Evolutionary conservation across 2,113 vertebrate genomes (phyloP).

Genomic region (Limnothrissa miodon): DNA sequence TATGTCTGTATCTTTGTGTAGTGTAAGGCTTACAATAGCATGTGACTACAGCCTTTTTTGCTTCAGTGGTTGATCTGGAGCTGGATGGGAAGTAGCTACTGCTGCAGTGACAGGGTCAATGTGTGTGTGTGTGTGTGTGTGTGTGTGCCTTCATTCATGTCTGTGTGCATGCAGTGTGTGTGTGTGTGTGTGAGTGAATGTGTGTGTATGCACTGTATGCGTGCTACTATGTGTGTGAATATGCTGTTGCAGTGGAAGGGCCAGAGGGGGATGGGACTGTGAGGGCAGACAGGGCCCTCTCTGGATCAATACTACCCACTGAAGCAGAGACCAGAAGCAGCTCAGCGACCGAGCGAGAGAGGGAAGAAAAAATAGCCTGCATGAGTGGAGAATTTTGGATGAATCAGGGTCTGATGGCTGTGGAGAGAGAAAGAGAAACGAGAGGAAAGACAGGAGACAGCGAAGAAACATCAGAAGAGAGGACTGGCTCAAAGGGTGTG

Average conservation of each 20-base stretch:
- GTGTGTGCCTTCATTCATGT: neutral
- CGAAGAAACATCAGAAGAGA: neutral
- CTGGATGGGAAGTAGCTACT: neutral
- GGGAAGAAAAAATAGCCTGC: neutral
- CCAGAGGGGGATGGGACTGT: neutral
- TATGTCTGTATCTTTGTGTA: neutral
- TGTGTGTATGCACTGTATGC: neutral
- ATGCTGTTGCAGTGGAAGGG: neutral
- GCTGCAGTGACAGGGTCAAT: neutral
- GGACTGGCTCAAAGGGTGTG: too few relatives aligned
- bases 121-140: neutral
- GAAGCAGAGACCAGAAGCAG: neutral
- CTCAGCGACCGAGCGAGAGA: neutral
- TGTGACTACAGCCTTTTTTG: neutral
- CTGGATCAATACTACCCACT: neutral
- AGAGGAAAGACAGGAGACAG: neutral
- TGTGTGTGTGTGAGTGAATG: neutral
- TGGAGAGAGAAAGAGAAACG: neutral
- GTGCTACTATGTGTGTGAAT: neutral
- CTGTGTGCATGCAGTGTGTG: neutral
- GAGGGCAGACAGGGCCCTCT: neutral
- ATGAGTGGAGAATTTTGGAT: neutral
- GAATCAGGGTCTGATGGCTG: constrained; percentile 1
- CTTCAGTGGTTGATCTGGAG: neutral
- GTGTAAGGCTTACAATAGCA: too few relatives aligned